phyloP scores from a whole-genome alignment of 2,888 invertebrate species.

The Cinara cedri region DNA sequence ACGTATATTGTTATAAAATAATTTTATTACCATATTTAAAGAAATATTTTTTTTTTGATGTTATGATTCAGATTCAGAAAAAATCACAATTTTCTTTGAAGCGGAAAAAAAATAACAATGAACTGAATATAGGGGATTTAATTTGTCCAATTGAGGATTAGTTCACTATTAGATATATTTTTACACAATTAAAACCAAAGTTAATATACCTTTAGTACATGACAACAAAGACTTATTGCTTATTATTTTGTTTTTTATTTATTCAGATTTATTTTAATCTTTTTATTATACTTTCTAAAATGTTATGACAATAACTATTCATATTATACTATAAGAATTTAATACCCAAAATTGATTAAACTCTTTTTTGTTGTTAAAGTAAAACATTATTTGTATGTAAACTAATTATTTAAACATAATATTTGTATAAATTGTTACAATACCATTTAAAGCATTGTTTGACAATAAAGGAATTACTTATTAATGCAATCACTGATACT shows the following conservation, averaged over 20 bases:
- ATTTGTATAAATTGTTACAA: background rate
- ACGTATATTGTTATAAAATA: background rate
- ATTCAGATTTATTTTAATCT: background rate
- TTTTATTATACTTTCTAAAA: background rate
- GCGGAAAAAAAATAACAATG: slow-evolving; percentile 78
- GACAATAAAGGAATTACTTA: no score
- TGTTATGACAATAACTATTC: background rate
- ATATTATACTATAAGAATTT: background rate
- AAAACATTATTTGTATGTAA: slow-evolving; percentile 9
- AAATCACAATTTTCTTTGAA: slow-evolving; percentile 87
- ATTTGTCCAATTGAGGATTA: slow-evolving; percentile 77
- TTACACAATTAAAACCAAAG: slow-evolving; percentile 36
- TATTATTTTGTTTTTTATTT: slow-evolving; percentile 21
- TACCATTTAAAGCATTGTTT: background rate
- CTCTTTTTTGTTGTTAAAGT: background rate
- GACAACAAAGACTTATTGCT: slow-evolving; percentile 45
- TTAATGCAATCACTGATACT: no score
- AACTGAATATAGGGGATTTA: slow-evolving; percentile 81
- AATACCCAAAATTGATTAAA: background rate
- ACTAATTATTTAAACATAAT: slow-evolving; percentile 2
- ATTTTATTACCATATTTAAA: no score
- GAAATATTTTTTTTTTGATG: background rate
- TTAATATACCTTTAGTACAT: slow-evolving; percentile 34
- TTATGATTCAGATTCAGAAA: slow-evolving; percentile 73
- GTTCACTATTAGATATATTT: slow-evolving; percentile 11